A percentile compares a stretch with the other conserved stretches of the same genome.
These are phyloP conservation scores for Galbula dea DNA, from an alignment of 2,113 vertebrate species.

Conservation along the genomic window DNA sequence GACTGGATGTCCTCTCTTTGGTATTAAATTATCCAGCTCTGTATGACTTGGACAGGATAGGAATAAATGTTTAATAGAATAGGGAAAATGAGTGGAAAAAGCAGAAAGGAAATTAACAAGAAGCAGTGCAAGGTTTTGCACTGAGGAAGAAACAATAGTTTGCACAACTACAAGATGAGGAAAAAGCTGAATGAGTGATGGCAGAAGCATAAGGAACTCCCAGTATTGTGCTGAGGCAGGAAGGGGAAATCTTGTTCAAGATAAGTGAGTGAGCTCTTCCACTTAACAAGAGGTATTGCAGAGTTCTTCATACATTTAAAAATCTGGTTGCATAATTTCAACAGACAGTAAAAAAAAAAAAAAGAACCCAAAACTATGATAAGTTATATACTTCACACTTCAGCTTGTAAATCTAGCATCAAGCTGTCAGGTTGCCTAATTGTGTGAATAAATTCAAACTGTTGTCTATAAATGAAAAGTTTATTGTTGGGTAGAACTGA, in stretches of 20 bases:
- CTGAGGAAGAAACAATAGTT: not conserved
- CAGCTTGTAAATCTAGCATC: not conserved
- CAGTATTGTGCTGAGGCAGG: not conserved
- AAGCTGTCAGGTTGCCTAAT: not conserved
- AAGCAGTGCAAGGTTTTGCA: not conserved
- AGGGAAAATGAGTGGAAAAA: not conserved
- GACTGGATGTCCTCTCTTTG: not conserved
- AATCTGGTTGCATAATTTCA: not conserved
- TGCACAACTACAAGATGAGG: not conserved
- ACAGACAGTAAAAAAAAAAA: not conserved
- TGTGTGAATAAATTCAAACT: not conserved
- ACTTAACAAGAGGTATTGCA: not conserved
- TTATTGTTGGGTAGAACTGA: not conserved
- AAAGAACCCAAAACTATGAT: no score
- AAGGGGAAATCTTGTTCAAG: not conserved
- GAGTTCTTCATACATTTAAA: not conserved
- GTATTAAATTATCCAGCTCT: not conserved
- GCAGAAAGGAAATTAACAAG: not conserved
- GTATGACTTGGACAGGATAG: not conserved
- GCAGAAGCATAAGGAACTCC: not conserved
- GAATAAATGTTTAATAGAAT: not conserved
- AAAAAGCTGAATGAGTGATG: not conserved
- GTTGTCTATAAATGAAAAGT: not conserved
- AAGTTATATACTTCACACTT: not conserved
- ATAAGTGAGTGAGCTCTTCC: not conserved